Percentiles rank a stretch among this genome's conserved stretches.
phyloP scores from a whole-genome alignment of 2,797 vertebrate species.

The Lacerta viridis region DNA sequence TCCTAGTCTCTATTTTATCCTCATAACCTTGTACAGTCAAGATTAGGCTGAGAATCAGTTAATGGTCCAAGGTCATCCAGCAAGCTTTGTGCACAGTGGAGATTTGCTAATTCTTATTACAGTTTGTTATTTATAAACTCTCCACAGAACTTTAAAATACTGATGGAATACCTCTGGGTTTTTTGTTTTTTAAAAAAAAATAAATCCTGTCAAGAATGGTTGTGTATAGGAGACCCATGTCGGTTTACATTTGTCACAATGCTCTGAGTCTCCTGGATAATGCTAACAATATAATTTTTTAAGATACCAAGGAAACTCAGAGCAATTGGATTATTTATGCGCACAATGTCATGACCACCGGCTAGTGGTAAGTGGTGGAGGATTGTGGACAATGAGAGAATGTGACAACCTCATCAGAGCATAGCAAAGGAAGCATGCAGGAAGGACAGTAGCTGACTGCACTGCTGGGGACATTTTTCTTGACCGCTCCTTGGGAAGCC shows the following conservation, averaged over 20 bases:
- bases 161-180: not conserved
- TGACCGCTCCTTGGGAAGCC: rapidly evolving
- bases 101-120: not conserved
- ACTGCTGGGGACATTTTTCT: not conserved
- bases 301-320: constrained; percentile 9
- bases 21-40: too few species aligned
- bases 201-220: constrained; percentile 6
- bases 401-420: not conserved
- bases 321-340: constrained; percentile 20
- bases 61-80: too few species aligned
- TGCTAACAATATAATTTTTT: not conserved
- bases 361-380: not conserved
- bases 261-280: not conserved
- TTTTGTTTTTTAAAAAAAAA: not conserved
- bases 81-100: too few species aligned
- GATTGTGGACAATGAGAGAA: not conserved
- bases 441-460: not conserved
- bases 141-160: not conserved
- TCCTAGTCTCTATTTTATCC: too few species aligned
- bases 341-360: constrained; percentile 29
- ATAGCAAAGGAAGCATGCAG: not conserved
- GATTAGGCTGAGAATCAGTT: too few species aligned
- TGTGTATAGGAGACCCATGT: not conserved
- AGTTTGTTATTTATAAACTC: not conserved
- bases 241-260: constrained; percentile 4